Percentiles rank a stretch among this genome's conserved stretches.
phyloP scores from a whole-genome alignment of 2,113 vertebrate genomes.

The Lamprotornis superbus region DNA sequence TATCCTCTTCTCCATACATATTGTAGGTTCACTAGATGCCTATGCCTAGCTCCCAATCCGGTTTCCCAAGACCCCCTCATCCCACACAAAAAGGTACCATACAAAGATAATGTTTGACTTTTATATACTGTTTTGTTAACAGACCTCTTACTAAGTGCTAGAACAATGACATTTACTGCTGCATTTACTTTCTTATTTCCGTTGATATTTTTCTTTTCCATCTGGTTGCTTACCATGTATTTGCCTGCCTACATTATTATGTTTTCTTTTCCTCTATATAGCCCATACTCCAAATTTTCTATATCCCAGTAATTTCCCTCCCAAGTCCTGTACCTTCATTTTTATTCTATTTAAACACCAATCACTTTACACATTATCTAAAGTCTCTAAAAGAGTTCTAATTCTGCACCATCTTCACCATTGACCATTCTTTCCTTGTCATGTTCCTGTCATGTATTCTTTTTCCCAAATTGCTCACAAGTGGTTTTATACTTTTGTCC shows the following conservation, averaged over 20 bases:
- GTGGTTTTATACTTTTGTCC: background rate
- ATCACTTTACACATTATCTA: background rate
- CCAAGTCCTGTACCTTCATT: background rate
- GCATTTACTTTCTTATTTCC: background rate
- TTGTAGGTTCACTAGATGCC: constrained; percentile 72
- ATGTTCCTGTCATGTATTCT: background rate
- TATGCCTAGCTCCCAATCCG: constrained; percentile 70
- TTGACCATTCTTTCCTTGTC: background rate
- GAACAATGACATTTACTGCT: constrained; percentile 15
- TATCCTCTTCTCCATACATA: constrained; percentile 69
- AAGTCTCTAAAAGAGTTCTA: background rate
- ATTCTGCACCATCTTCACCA: background rate
- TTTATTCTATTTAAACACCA: background rate
- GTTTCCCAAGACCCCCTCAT: constrained; percentile 73
- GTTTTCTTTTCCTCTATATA: background rate
- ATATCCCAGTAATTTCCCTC: background rate
- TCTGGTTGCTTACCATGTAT: background rate
- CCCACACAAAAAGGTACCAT: constrained; percentile 71
- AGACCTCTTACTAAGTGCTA: constrained; percentile 34
- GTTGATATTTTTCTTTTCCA: background rate
- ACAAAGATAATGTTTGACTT: constrained; percentile 62
- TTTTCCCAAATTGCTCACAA: background rate
- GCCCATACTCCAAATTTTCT: background rate
- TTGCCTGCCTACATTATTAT: background rate
- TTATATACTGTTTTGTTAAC: constrained; percentile 60